Percentiles rank a stretch among this genome's conserved stretches.
phyloP scores from a whole-genome alignment of 2,888 invertebrate genomes.

The Zaprionus lineosus region DNA sequence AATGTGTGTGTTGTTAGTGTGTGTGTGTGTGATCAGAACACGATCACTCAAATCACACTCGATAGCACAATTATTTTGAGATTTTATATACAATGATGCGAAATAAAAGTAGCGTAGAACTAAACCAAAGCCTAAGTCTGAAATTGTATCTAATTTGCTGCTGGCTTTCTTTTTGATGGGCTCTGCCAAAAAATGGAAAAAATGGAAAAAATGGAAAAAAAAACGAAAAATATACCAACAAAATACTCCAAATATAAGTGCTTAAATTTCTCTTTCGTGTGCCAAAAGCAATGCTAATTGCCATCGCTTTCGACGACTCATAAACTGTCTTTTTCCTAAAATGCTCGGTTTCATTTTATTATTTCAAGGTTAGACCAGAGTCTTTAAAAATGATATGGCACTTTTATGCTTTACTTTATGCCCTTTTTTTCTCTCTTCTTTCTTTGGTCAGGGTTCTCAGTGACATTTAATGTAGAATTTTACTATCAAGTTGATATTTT shows the following conservation, averaged over 20 bases:
- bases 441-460: too few species aligned
- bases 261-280: conserved; percentile 66
- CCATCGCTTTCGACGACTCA: conserved; percentile 29
- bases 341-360: conserved; percentile 8
- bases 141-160: conserved; percentile 70
- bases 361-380: conserved; percentile 54
- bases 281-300: conserved; percentile 63
- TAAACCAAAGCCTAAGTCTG: conserved; percentile 64
- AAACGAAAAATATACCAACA: too few species aligned
- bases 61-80: conserved; percentile 57
- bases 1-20: too few species aligned
- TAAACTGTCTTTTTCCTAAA: conserved; percentile 34
- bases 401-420: conserved; percentile 38
- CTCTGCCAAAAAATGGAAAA: conserved; percentile 28
- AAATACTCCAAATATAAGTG: too few species aligned
- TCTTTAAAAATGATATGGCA: conserved; percentile 33
- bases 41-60: conserved; percentile 29
- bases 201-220: conserved; percentile 26
- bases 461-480: too few species aligned
- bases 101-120: conserved; percentile 74
- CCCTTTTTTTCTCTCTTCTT: too few species aligned
- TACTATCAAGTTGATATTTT: too few species aligned
- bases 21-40: conserved; percentile 28
- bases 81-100: conserved; percentile 43
- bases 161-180: conserved; percentile 59